A percentile compares a stretch with the other conserved stretches of the same genome.
These are phyloP conservation scores for Lonchura striata DNA, from an alignment of 2,113 vertebrate species.

Conservation along the genomic window DNA sequence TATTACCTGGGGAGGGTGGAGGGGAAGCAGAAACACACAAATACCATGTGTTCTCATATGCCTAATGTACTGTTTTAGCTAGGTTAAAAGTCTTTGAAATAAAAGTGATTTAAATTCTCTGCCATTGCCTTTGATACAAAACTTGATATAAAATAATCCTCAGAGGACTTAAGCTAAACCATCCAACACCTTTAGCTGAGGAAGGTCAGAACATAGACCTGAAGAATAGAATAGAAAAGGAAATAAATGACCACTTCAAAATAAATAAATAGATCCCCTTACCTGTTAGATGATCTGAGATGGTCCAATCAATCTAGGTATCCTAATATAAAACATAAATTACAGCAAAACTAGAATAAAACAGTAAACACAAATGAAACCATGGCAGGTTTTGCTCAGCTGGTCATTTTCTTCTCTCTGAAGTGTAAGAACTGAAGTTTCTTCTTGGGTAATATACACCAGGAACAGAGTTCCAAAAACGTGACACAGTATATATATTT, in stretches of 20 bases:
- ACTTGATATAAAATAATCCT: background rate
- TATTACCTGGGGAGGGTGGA: background rate
- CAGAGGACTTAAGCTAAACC: background rate
- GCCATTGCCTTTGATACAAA: background rate
- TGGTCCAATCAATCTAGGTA: background rate
- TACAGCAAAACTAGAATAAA: background rate
- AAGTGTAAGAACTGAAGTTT: background rate
- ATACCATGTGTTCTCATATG: background rate
- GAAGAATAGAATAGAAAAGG: background rate
- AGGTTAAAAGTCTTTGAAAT: background rate
- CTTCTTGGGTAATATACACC: background rate
- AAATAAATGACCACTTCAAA: background rate
- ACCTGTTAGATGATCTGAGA: background rate
- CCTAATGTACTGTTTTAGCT: background rate
- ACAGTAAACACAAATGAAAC: background rate
- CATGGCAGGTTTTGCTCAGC: background rate
- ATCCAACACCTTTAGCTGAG: background rate
- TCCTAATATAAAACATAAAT: background rate
- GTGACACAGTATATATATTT: accelerated
- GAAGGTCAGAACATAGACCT: background rate
- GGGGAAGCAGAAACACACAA: background rate
- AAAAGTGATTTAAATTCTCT: background rate
- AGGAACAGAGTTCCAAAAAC: background rate
- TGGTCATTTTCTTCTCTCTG: background rate
- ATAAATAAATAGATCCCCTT: background rate